These are phyloP conservation scores for Cebus imitator DNA, from an alignment of 2,113 vertebrate genomes.

Conservation along the genomic window DNA sequence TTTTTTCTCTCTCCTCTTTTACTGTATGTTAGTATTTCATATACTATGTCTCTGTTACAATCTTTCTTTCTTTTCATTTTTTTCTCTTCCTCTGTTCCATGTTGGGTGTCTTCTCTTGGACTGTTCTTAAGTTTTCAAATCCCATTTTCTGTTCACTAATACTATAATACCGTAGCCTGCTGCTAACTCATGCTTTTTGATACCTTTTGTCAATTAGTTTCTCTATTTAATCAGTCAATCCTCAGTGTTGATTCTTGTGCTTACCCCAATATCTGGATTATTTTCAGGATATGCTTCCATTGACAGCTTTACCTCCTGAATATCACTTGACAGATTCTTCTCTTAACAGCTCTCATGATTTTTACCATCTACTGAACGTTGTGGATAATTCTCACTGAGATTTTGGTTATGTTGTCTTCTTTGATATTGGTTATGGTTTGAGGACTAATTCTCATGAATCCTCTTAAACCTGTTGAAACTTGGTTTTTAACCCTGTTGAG, in stretches of 20 bases:
- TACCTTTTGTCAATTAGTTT: neutral
- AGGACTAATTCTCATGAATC: neutral
- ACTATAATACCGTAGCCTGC: neutral
- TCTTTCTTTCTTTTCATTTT: neutral
- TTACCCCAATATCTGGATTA: neutral
- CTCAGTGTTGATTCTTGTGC: neutral
- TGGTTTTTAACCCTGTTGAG: neutral
- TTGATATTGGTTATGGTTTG: neutral
- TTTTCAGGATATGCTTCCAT: neutral
- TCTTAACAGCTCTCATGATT: neutral
- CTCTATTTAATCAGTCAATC: neutral
- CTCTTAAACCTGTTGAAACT: neutral
- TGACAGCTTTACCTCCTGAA: neutral
- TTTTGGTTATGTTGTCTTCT: neutral
- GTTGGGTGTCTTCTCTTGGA: neutral
- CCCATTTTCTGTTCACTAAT: neutral
- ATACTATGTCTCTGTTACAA: neutral
- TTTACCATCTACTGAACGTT: neutral
- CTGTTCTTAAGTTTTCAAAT: neutral
- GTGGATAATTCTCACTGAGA: neutral
- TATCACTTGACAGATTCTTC: neutral
- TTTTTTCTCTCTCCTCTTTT: neutral
- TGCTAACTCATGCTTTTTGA: neutral
- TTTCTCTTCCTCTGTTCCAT: neutral
- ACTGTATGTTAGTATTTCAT: neutral